Conservation (phyloP, 2,797 vertebrate species). For the Threskiornis aethiopicus region DNA sequence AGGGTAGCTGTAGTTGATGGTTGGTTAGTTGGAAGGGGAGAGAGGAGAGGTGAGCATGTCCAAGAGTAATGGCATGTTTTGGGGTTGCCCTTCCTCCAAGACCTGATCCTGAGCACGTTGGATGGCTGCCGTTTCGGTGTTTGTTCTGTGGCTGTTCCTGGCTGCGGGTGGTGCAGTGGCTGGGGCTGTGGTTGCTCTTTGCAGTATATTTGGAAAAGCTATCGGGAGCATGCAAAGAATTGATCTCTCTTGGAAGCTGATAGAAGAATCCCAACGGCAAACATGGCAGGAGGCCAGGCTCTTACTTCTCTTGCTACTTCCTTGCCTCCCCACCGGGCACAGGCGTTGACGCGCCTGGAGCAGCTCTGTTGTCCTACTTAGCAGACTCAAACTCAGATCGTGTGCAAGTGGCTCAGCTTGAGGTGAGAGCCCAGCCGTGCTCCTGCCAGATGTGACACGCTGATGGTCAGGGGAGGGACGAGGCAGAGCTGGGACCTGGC, state of each 20-base stretch:
- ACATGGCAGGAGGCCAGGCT: background rate
- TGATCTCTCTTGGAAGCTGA: background rate
- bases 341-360: accelerated
- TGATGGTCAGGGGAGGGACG: background rate
- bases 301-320: background rate
- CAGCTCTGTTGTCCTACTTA: background rate
- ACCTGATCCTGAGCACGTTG: background rate
- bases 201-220: background rate
- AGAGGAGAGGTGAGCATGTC: background rate
- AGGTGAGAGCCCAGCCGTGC: background rate
- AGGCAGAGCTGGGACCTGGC: background rate
- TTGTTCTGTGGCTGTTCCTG: background rate
- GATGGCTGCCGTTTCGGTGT: background rate
- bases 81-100: background rate
- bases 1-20: background rate
- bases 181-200: background rate
- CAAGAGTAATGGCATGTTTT: background rate
- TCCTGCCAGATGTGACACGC: accelerated
- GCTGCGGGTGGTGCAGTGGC: background rate
- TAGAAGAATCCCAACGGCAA: background rate
- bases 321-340: background rate
- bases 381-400: accelerated
- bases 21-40: background rate
- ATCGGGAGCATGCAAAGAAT: accelerated
- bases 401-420: background rate